Base-by-base conservation (phyloP, 2,888 invertebrate genomes). In the Drosophila borborema region DNA sequence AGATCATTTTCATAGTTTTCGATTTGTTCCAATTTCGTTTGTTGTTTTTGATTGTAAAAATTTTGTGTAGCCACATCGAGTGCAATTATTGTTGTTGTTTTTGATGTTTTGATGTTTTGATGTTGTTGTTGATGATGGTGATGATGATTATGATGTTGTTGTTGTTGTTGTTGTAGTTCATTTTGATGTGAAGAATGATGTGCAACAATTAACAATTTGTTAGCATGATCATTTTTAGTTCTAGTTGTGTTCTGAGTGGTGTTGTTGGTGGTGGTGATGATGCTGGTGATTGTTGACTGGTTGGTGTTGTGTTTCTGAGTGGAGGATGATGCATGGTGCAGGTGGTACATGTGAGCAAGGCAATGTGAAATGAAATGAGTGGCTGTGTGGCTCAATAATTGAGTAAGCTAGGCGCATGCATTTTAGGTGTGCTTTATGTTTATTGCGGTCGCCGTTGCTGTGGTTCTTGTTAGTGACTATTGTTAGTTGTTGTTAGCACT, bases 11-110 rank as follows among this genome's bases (percentile, higher is more conserved):
- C 92, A 82, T 85, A 91, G 76, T 91, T 91, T 92, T 91, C 91
- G 67, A 91, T 91, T 91, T 90, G 85, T 80, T 91, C 91, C 92
- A 91, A 84, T 91, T 91, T 91, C 34, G 76, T 72, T 91, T 91
- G 92, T 85, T 92, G 91, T 88, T 89, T 90, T 80, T 90, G 87
- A 86, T 91, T 91, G 64, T 82, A 91, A 38, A 82, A 60, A 72
- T 91, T 91, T 91, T 92, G 91, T 82, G 86, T 90, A 85, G 91
- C 82, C 81, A 86, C 81, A 79, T 86, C 86, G 73, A 86, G 80
- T 82, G 77, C 76, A 51, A 73, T 77, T 62, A 78, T 79, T 69
- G 75, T 54, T 74, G 74, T 51, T 74, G 81, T 38, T 14, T 14
- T 38, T 14, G 38, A 65, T 72, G 86, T 74, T 74, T 80, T 62